Percentiles rank a stretch among this genome's conserved stretches.
phyloP scores from a whole-genome alignment of 2,888 invertebrate species.

The Harpalus rubripes region DNA sequence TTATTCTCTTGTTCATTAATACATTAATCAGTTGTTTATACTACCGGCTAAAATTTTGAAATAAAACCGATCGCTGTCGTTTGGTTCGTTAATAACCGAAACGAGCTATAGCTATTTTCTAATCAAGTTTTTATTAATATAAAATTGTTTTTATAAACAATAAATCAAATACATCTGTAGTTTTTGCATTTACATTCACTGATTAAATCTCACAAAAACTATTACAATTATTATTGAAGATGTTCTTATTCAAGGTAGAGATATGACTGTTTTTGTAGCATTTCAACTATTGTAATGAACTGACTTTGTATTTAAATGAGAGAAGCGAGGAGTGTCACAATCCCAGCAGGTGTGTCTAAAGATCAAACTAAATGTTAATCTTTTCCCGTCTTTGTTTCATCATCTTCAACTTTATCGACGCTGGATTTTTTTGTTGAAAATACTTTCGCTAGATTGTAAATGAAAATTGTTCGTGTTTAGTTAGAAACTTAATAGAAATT shows the following conservation, averaged over 20 bases:
- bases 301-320: conserved; percentile 34
- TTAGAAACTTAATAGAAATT: conserved; percentile 1
- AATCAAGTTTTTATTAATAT: not conserved
- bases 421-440: not conserved
- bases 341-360: conserved; percentile 28
- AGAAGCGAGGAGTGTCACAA: conserved; percentile 3
- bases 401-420: not conserved
- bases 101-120: no score
- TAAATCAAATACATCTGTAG: not conserved
- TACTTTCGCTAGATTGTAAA: conserved; percentile 14
- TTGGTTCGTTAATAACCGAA: no score
- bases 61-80: no score
- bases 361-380: conserved; percentile 40
- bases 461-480: conserved; percentile 16
- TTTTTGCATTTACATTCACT: not conserved
- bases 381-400: conserved; percentile 33
- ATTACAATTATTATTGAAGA: conserved; percentile 2
- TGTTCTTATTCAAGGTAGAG: not conserved
- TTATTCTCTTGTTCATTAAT: no score
- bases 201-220: not conserved
- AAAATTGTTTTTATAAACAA: not conserved
- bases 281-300: conserved; percentile 18
- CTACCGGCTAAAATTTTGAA: no score
- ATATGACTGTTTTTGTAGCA: conserved; percentile 9
- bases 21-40: no score